Evolutionary conservation across 1,140 invertebrate species (phyloP).

Genomic region (Leptestheria dahalacensis): DNA sequence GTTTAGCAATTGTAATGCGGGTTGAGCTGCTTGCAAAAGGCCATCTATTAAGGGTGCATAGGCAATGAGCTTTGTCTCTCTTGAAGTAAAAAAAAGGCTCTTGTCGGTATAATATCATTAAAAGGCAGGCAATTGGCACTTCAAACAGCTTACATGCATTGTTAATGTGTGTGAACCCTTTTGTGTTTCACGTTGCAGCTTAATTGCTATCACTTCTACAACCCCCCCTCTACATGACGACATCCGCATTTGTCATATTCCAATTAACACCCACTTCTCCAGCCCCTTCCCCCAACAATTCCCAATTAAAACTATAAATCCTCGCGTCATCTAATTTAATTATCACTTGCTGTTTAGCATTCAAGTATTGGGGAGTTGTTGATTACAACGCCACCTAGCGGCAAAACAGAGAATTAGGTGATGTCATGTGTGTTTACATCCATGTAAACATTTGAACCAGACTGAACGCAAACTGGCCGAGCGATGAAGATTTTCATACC

Average conservation of each 20-base stretch:
- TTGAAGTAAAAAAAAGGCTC: neutral
- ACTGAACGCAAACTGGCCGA: no score
- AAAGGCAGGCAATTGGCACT: neutral
- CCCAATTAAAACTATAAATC: neutral
- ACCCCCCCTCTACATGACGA: neutral
- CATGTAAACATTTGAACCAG: no score
- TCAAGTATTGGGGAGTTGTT: neutral
- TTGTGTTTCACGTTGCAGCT: neutral
- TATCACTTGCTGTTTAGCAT: neutral
- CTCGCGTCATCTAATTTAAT: neutral
- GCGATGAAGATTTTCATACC: no score
- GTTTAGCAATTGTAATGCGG: neutral
- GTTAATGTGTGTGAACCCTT: neutral
- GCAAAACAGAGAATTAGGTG: no score
- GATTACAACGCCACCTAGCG: no score
- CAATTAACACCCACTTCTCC: neutral
- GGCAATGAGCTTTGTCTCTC: neutral
- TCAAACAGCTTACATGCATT: neutral
- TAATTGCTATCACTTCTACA: neutral
- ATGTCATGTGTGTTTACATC: no score
- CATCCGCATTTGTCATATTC: neutral
- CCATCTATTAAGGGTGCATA: neutral
- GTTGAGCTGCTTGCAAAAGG: neutral
- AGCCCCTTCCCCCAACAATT: neutral
- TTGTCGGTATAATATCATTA: neutral